Percentiles rank a stretch among this genome's conserved stretches.
These are phyloP conservation scores for Halichoerus grypus DNA, from an alignment of 2,113 vertebrate species.

Conservation along the genomic window DNA sequence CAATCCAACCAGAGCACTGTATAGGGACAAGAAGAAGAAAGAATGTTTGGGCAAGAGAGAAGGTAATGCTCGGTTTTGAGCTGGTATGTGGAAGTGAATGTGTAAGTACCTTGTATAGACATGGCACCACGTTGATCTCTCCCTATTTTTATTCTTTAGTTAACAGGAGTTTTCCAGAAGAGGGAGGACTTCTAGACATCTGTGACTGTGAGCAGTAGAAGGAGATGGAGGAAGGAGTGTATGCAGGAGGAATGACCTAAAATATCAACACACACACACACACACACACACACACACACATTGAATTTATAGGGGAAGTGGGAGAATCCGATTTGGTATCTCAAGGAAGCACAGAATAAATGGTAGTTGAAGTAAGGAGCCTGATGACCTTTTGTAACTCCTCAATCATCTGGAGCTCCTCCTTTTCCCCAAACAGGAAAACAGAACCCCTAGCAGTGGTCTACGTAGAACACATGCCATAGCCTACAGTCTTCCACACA, in stretches of 20 bases:
- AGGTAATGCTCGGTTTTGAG: constrained; percentile 5
- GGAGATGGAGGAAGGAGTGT: background rate
- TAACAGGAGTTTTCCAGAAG: background rate
- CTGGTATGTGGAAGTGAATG: constrained; percentile 21
- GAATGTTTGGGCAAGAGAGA: constrained; percentile 2
- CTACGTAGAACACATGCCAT: background rate
- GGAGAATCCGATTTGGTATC: background rate
- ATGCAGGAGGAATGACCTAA: background rate
- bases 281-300: background rate
- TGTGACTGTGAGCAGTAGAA: background rate
- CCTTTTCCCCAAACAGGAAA: background rate
- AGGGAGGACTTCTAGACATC: background rate
- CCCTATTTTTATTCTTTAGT: background rate
- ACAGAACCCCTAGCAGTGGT: background rate
- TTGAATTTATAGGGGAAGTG: background rate
- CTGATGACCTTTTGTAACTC: background rate
- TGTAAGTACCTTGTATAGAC: background rate
- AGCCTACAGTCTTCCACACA: background rate
- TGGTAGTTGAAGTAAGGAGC: background rate
- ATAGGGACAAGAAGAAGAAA: constrained; percentile 24
- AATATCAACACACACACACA: background rate
- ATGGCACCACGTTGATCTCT: background rate
- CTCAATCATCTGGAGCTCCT: background rate
- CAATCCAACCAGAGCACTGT: background rate
- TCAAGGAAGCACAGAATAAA: background rate